Conservation (phyloP, 2,797 vertebrate genomes). For the Gymnoscopelus braueri region DNA sequence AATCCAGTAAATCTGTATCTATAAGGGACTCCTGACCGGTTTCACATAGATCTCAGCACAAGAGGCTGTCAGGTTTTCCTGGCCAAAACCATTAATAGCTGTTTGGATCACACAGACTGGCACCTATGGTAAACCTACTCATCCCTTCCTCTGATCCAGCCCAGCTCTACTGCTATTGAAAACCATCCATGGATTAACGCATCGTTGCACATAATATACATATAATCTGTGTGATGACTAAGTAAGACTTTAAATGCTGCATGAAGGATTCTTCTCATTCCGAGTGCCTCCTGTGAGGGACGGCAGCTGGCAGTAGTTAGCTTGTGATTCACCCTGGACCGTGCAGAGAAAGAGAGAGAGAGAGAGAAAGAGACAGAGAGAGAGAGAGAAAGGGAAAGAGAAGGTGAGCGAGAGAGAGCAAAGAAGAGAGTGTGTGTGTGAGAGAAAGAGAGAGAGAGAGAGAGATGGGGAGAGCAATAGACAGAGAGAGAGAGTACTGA, state of each 20-base stretch:
- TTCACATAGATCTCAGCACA: not conserved
- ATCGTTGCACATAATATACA: conserved; percentile 15
- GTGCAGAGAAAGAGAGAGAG: not conserved
- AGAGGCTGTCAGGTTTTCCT: conserved; percentile 10
- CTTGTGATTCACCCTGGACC: conserved; percentile 50
- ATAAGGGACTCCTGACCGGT: conserved; percentile 1
- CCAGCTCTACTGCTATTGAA: conserved; percentile 34
- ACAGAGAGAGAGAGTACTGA: conserved; percentile 12
- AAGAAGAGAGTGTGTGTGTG: not conserved
- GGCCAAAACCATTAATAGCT: conserved; percentile 30
- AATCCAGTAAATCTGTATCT: conserved; percentile 30
- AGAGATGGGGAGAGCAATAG: not conserved
- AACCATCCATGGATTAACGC: conserved; percentile 30
- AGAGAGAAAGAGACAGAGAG: not conserved
- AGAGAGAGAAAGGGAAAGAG: not conserved
- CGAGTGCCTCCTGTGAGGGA: conserved; percentile 38
- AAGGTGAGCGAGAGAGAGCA: not conserved
- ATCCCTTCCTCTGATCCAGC: conserved; percentile 26
- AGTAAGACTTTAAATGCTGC: conserved; percentile 60
- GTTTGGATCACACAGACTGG: conserved; percentile 18
- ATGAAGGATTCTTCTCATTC: conserved; percentile 80
- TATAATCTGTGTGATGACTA: conserved; percentile 56
- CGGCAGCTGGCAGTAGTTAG: conserved; percentile 83
- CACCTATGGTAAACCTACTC: conserved; percentile 31
- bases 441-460: conserved; percentile 1